Evolutionary conservation across 1,140 invertebrate species (phyloP).

Genomic region (Neodiprion fabricii): DNA sequence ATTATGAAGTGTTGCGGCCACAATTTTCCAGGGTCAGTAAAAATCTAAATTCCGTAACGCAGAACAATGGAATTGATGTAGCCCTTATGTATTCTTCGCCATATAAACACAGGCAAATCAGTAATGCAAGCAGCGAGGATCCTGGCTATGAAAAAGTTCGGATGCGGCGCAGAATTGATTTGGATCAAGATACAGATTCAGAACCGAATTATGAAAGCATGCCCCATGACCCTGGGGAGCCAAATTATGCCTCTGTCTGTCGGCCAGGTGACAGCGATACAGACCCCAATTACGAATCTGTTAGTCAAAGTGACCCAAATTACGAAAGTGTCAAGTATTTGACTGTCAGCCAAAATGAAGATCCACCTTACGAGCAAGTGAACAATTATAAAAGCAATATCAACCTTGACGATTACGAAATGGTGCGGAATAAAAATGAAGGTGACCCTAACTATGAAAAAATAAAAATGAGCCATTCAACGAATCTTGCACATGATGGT

Average conservation of each 20-base stretch:
- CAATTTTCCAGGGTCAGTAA: slow-evolving; percentile 55
- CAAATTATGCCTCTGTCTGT: slow-evolving; percentile 64
- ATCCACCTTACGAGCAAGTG: slow-evolving; percentile 60
- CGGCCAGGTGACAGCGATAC: slow-evolving; percentile 72
- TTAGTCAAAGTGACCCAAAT: slow-evolving; percentile 62
- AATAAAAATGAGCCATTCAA: slow-evolving; percentile 25
- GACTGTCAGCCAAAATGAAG: slow-evolving; percentile 42
- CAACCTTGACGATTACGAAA: slow-evolving; percentile 5
- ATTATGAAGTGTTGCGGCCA: slow-evolving; percentile 73
- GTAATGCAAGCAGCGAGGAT: slow-evolving; percentile 55
- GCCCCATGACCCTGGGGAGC: slow-evolving; percentile 61
- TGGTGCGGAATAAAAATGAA: slow-evolving; percentile 26
- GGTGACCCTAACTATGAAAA: slow-evolving; percentile 41
- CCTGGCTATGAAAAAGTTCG: slow-evolving; percentile 56
- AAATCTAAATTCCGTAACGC: slow-evolving; percentile 37
- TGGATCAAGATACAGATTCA: slow-evolving; percentile 53
- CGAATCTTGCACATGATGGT: slow-evolving; percentile 33
- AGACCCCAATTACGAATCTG: slow-evolving; percentile 76
- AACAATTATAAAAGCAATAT: slow-evolving; percentile 33
- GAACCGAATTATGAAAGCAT: slow-evolving; percentile 76
- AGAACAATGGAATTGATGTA: slow-evolving; percentile 50
- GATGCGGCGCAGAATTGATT: slow-evolving; percentile 38
- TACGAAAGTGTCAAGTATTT: slow-evolving; percentile 62
- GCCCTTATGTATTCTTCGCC: slow-evolving; percentile 44
- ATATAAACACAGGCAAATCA: slow-evolving; percentile 54